Base-by-base conservation (phyloP, 64 coral and sea anemone species). In the Orbicella faveolata region DNA sequence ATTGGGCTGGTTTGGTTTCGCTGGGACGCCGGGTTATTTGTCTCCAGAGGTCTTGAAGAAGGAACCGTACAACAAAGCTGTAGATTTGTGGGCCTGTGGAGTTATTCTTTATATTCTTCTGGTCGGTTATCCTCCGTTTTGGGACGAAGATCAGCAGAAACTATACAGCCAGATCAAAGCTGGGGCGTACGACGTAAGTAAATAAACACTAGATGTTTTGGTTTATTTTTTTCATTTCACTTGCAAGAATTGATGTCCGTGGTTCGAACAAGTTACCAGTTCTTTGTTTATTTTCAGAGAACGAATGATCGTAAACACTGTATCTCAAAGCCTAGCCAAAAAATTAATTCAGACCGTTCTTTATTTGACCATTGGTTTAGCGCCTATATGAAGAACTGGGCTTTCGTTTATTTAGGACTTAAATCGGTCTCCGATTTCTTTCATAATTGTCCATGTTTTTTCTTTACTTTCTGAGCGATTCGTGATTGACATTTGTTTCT, bases 1-100 rank as follows among this genome's bases (percentile, higher is more conserved):
- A 81, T 66, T 85, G 35, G 88, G 88, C n/a, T 99, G 97, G 97
- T 99, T 91, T 75, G 97, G 97, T 41, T 99, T 99, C 79, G 97
- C 97, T 7, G 97, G 97, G 23, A 99, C 97, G 48, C 97, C 97
- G 15, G 97, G 97, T 2, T 99, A 99, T 76, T 79, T 99, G 2
- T 99, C 97, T 67, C 97, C 97, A 75, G 97, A 99, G 90, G 91
- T 99, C 15, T 77, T 99, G 76, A 99, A 99, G 76, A 95, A 95
- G 69, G 97, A 99, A 63, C 78, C 78, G 0, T 99, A 99, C 11
- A 94, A 92, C 36, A 93, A 95, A 67, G 79, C 97, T 0, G 97
- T 99, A 2, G 97, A 99, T 88, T 76, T 99, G 13, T 99, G 97
- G 97, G 97, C 97, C 26, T 96, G 91, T 89, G 97, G 97, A 10